Base-by-base conservation (phyloP, 2,113 vertebrate species). In the Echinops telfairi region DNA sequence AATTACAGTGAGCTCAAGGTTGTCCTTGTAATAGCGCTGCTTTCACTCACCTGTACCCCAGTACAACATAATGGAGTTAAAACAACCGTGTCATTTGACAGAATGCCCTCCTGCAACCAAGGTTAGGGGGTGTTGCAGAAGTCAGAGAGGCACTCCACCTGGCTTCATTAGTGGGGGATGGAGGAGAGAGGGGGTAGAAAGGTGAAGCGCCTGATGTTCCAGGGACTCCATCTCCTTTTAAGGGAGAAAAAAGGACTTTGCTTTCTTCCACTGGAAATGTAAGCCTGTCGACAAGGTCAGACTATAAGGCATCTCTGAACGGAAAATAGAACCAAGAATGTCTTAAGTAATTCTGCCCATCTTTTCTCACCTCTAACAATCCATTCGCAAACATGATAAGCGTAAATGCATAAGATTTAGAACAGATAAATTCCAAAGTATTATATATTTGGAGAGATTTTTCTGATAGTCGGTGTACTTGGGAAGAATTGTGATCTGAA, bases 81-180 rank as follows among this genome's bases (percentile, higher is more conserved):
- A 78, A 29, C 87, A 58, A 81, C 43, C 31, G 5, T 33, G 75
- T 64, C 68, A 62, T 89, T 89, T 91, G 68, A 83, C 73, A 75
- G 27, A 83, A 36, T 86, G 58, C 86, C 75, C 88, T 38, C n/a
- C 25, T 88, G 86, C 19, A 83, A 94, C 83, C 92, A 92, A 95
- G 78, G 40, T 91, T 84, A n/a, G 87, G 68, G 75, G 58, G 71
- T 90, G 88, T 94, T 90, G 47, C 78, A 90, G 92, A 83, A 83
- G 87, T 92, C 85, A 89, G 86, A 94, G 66, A 92, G 86, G 60
- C 90, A 73, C 78, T 20, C 90, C 62, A 14, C 16, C 76, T 64
- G 77, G 76, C 64, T 47, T 93, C 29, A 75, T 89, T 91, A 91
- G 95, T 78, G 12, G 78, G 17, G 47, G 31, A 10, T 36, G 16